These are phyloP conservation scores for Ataeniobius toweri DNA, from an alignment of 2,797 vertebrate genomes.

Conservation along the genomic window DNA sequence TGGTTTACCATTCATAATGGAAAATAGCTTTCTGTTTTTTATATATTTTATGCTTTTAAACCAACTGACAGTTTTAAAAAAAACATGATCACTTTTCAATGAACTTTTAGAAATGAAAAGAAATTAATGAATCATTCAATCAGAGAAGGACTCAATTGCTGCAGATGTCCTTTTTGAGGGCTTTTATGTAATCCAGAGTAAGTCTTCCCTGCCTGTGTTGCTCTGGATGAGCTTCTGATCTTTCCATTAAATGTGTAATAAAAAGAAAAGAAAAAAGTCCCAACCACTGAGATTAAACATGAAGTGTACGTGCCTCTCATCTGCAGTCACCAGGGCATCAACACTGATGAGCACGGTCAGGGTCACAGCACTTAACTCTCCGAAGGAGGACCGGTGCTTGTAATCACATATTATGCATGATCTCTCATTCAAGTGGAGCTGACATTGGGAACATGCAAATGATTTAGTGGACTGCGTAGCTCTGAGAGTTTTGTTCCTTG, in stretches of 20 bases:
- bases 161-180: background rate
- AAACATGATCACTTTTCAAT: background rate
- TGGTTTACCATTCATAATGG: background rate
- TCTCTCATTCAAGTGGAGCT: conserved; percentile 71
- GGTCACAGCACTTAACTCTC: conserved; percentile 73
- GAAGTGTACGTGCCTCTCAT: conserved; percentile 66
- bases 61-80: conserved; percentile 5
- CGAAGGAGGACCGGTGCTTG: conserved; percentile 69
- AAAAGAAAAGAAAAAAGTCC: conserved; percentile 22
- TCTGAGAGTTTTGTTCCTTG: conserved; percentile 47
- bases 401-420: conserved; percentile 75
- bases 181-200: conserved; percentile 24
- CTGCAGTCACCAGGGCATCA: conserved; percentile 68
- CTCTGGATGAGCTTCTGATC: conserved; percentile 45
- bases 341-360: conserved; percentile 68
- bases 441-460: conserved; percentile 73
- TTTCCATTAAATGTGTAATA: conserved; percentile 45
- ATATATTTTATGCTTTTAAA: background rate
- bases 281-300: conserved; percentile 46
- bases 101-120: background rate
- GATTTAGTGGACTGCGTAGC: conserved; percentile 47
- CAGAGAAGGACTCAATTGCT: background rate
- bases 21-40: background rate
- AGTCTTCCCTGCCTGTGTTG: conserved; percentile 22
- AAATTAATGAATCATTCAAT: background rate